These are phyloP conservation scores for Phoxinus dragarum DNA, from an alignment of 2,797 vertebrate genomes.

Conservation along the genomic window DNA sequence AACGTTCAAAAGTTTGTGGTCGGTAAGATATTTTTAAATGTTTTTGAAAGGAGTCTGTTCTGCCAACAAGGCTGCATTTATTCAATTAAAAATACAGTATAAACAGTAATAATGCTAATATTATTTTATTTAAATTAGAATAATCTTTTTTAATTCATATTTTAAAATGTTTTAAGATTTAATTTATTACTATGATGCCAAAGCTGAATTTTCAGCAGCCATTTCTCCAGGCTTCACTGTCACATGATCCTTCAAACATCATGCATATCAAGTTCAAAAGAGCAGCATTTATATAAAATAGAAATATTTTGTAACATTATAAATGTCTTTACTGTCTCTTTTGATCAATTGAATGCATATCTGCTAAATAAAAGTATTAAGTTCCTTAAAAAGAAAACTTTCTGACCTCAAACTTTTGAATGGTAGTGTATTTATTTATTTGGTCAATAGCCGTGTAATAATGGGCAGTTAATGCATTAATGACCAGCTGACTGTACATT, in stretches of 20 bases:
- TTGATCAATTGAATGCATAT: background rate
- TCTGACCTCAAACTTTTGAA: background rate
- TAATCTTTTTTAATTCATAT: background rate
- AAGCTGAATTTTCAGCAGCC: background rate
- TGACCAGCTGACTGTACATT: background rate
- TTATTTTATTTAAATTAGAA: background rate
- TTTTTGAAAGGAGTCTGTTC: background rate
- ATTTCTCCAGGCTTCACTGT: background rate
- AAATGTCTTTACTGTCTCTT: background rate
- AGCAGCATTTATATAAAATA: background rate
- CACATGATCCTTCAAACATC: background rate
- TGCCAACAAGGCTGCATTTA: background rate
- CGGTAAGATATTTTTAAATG: background rate
- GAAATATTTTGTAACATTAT: background rate
- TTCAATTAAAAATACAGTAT: background rate
- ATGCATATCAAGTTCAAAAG: background rate
- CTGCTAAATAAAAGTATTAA: background rate
- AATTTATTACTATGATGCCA: background rate
- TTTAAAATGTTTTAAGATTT: background rate
- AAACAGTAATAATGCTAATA: background rate
- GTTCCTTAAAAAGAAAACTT: background rate
- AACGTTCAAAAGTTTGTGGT: background rate
- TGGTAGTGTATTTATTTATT: background rate
- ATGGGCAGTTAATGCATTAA: background rate
- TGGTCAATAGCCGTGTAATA: slow-evolving; percentile 11